Evolutionary conservation across 2,113 vertebrate species (phyloP).

Genomic region (Acrocephalus arundinaceus): DNA sequence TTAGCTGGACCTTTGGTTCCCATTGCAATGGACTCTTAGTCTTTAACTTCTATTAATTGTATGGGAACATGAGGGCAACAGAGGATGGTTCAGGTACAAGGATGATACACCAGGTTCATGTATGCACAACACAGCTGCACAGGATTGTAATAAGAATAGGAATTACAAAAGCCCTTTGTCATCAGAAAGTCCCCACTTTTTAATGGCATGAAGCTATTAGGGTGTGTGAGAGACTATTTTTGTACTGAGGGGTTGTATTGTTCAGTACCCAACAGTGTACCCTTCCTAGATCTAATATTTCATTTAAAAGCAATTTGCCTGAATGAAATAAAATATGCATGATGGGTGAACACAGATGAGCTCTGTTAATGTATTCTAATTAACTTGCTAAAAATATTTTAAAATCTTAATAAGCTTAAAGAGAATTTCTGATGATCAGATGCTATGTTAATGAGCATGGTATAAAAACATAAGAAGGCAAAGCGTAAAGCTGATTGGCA

Average conservation of each 20-base stretch:
- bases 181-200: neutral
- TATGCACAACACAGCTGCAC: neutral
- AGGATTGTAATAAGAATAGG: neutral
- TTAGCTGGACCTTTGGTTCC: neutral
- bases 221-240: neutral
- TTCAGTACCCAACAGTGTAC: neutral
- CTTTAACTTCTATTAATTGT: neutral
- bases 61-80: neutral
- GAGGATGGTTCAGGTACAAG: neutral
- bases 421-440: slow-evolving; percentile 66
- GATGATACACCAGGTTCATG: fast-evolving
- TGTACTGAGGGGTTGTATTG: neutral
- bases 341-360: slow-evolving; percentile 70
- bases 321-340: slow-evolving; percentile 69
- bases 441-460: slow-evolving; percentile 60
- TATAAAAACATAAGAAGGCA: slow-evolving; percentile 54
- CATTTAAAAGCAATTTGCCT: slow-evolving; percentile 66
- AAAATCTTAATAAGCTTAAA: slow-evolving; percentile 71
- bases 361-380: slow-evolving; percentile 70
- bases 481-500: slow-evolving; percentile 35
- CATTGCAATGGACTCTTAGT: neutral
- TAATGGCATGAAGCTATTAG: neutral
- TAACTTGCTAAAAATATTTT: slow-evolving; percentile 73
- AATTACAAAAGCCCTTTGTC: neutral
- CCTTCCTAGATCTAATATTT: slow-evolving; percentile 29